Percentiles rank a stretch among this genome's conserved stretches.
phyloP scores from a whole-genome alignment of 2,113 vertebrate species.

The Symphodus melops region DNA sequence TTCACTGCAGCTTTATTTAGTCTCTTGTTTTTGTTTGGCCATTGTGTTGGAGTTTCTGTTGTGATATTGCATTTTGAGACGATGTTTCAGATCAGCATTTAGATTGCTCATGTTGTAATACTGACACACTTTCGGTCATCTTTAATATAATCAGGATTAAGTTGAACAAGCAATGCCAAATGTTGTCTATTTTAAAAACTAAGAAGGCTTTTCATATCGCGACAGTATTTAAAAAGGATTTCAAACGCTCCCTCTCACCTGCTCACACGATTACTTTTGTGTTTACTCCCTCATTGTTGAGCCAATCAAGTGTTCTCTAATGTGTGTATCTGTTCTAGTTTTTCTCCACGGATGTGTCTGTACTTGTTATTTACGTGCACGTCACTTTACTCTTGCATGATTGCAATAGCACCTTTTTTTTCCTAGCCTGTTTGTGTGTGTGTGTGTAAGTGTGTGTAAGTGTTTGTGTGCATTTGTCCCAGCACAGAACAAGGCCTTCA shows the following conservation, averaged over 20 bases:
- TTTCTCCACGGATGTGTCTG: background rate
- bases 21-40: no score
- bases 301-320: background rate
- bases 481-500: conserved; percentile 63
- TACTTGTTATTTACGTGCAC: no score
- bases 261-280: no score
- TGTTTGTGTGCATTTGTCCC: conserved; percentile 10
- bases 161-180: background rate
- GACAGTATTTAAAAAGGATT: no score
- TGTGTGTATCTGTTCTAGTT: background rate
- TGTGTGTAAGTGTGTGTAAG: no score
- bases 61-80: no score
- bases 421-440: background rate
- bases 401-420: background rate
- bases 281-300: background rate
- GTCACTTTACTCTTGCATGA: background rate
- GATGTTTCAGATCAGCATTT: no score
- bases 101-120: background rate
- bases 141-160: background rate
- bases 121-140: background rate
- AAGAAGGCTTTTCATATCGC: no score
- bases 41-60: no score
- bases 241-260: no score
- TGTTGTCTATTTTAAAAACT: no score
- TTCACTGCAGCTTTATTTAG: no score